Percentiles rank a stretch among this genome's conserved stretches.
phyloP scores from a whole-genome alignment of 2,113 vertebrate genomes.

The Oreochromis niloticus region DNA sequence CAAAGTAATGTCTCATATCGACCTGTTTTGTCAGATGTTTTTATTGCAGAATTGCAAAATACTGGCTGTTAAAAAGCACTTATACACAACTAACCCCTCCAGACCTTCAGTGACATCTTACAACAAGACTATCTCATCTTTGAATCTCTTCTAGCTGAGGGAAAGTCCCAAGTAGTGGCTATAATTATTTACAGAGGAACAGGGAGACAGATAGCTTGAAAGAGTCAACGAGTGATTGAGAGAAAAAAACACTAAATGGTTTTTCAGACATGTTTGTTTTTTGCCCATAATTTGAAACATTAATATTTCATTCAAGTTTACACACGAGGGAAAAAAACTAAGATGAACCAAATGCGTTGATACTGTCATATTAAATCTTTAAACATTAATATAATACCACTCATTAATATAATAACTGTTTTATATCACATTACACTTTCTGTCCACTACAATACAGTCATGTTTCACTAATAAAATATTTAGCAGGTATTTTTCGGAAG shows the following conservation, averaged over 20 bases:
- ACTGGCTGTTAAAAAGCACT: not conserved
- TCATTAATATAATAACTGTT: not conserved
- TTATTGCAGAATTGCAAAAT: not conserved
- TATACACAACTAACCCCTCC: accelerated
- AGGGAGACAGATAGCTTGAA: not conserved
- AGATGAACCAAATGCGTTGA: not conserved
- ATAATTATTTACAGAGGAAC: not conserved
- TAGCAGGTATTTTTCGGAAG: not conserved
- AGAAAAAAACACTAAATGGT: not conserved
- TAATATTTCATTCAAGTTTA: not conserved
- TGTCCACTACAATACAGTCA: accelerated
- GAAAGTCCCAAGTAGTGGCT: not conserved
- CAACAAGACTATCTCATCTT: not conserved
- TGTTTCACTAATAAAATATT: not conserved
- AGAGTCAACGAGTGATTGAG: not conserved
- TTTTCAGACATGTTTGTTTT: not conserved
- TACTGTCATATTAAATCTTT: not conserved
- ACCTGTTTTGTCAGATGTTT: not conserved
- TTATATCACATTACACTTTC: not conserved
- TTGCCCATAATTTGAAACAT: not conserved
- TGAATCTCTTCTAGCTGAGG: not conserved
- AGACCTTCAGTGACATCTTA: not conserved
- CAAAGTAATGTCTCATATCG: not conserved
- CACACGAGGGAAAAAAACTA: not conserved
- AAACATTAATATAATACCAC: not conserved